A percentile compares a stretch with the other conserved stretches of the same genome.
These are phyloP conservation scores for Rhinolophus sinicus DNA, from an alignment of 2,113 vertebrate genomes.

Conservation along the genomic window DNA sequence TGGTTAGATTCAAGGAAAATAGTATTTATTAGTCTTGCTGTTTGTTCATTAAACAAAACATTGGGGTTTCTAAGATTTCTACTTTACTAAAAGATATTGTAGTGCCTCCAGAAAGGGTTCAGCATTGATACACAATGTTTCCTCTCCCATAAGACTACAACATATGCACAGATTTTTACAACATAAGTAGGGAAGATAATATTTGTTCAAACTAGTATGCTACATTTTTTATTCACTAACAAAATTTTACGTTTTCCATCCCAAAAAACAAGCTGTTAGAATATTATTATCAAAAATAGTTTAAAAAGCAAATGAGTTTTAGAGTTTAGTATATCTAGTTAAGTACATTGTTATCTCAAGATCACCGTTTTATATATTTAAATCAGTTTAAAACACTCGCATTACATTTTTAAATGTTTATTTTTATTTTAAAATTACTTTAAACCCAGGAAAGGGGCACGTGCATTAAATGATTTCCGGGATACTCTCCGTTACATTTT, in stretches of 20 bases:
- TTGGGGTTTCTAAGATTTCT: neutral
- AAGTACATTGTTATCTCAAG: neutral
- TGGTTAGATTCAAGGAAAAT: neutral
- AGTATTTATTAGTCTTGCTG: neutral
- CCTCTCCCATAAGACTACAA: neutral
- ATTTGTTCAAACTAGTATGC: neutral
- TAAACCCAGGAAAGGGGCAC: neutral
- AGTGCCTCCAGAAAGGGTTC: neutral
- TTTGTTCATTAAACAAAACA: neutral
- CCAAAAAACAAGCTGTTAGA: neutral
- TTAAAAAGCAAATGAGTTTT: constrained; percentile 20
- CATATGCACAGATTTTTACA: neutral
- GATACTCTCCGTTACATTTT: neutral
- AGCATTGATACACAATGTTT: neutral
- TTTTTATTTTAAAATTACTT: neutral
- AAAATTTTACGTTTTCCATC: neutral
- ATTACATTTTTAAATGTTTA: neutral
- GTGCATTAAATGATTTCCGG: neutral
- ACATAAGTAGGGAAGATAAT: neutral
- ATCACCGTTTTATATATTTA: neutral
- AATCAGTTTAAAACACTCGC: neutral
- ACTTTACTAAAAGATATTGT: neutral
- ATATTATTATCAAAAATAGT: neutral
- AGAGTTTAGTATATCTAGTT: neutral
- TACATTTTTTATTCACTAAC: neutral